Percentiles rank a stretch among this genome's conserved stretches.
Evolutionary conservation across 1,140 invertebrate genomes (phyloP).

Genomic region (Drosophila triauraria): DNA sequence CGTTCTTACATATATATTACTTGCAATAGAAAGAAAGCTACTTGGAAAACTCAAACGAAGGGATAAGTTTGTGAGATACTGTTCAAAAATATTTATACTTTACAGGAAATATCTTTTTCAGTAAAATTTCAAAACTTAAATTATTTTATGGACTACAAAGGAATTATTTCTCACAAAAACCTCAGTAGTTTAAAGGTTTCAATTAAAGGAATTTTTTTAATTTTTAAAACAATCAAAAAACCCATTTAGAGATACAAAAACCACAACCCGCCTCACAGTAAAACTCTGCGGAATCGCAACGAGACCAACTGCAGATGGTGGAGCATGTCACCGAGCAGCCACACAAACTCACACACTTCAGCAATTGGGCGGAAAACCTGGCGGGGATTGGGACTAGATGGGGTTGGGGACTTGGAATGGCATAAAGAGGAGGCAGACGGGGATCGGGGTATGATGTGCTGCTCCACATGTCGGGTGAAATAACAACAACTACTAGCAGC

Average conservation of each 20-base stretch:
- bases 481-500: constrained; percentile 27
- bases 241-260: not conserved
- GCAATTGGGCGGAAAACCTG: constrained; percentile 20
- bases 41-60: too few relatives aligned
- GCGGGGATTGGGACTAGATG: not conserved
- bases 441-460: constrained; percentile 14
- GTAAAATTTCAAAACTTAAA: too few relatives aligned
- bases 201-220: not conserved
- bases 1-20: too few relatives aligned
- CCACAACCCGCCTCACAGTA: constrained; percentile 21
- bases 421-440: not conserved
- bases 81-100: too few relatives aligned
- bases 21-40: too few relatives aligned
- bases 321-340: constrained; percentile 33
- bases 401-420: not conserved
- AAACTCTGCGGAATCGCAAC: constrained; percentile 9
- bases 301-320: constrained; percentile 32
- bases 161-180: not conserved
- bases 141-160: too few relatives aligned
- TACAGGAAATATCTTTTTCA: too few relatives aligned
- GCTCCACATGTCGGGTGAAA: constrained; percentile 51
- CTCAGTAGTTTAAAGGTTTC: not conserved
- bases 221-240: not conserved
- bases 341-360: constrained; percentile 5
- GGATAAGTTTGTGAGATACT: too few relatives aligned